phyloP scores from a whole-genome alignment of 1,140 invertebrate genomes.

The Trichonephila clavipes region DNA sequence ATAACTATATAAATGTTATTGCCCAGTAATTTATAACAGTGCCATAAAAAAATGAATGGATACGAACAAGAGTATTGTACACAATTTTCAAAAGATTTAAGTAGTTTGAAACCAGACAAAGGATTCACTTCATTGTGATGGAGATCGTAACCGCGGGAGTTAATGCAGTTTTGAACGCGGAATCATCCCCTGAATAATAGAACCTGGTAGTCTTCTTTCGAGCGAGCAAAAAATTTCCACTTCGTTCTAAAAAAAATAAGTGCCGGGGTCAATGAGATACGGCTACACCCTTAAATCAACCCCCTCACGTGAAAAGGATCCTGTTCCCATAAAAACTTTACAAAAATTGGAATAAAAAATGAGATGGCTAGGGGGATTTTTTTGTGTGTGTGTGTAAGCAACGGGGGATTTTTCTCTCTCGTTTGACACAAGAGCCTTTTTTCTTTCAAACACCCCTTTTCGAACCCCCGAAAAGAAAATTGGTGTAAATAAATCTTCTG shows the following conservation, averaged over 20 bases:
- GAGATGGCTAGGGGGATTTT: background rate
- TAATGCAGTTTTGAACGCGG: background rate
- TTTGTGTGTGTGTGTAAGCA: background rate
- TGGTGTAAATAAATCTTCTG: background rate
- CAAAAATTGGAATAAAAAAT: background rate
- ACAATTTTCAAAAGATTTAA: background rate
- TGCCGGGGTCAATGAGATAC: conserved; percentile 7
- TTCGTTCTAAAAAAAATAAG: conserved; percentile 1
- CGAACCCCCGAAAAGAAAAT: background rate
- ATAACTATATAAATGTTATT: background rate
- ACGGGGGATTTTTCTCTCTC: background rate
- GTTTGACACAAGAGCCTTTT: background rate
- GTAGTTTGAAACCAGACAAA: background rate
- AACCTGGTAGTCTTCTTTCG: background rate
- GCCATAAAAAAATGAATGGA: background rate
- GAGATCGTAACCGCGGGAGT: background rate
- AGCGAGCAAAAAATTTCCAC: background rate
- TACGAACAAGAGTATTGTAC: background rate
- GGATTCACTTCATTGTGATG: background rate
- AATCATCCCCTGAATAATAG: background rate
- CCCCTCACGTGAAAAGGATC: background rate
- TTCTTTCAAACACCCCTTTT: background rate
- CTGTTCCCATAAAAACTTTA: conserved; percentile 7
- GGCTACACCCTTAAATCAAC: background rate
- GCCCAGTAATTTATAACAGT: background rate